A percentile compares a stretch with the other conserved stretches of the same genome.
These are phyloP conservation scores for Pachyuromys duprasi DNA, from an alignment of 2,797 vertebrate genomes.

Conservation along the genomic window DNA sequence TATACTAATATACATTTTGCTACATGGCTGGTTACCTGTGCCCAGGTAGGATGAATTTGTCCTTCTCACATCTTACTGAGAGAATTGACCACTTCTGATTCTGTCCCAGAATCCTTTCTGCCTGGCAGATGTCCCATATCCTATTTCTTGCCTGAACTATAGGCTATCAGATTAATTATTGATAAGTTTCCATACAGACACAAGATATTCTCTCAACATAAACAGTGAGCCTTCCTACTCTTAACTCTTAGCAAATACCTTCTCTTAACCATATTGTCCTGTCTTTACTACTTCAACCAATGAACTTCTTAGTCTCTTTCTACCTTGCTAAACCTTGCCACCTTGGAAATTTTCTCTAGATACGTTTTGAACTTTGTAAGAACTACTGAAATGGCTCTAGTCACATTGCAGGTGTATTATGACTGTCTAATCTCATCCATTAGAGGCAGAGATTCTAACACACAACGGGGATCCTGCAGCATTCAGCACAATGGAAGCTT, in stretches of 20 bases:
- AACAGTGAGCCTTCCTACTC: background rate
- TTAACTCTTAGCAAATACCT: background rate
- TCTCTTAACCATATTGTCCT: background rate
- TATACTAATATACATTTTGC: too few relatives aligned
- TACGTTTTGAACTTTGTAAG: background rate
- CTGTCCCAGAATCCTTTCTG: too few relatives aligned
- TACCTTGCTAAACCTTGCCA: background rate
- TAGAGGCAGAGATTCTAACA: conserved; percentile 50
- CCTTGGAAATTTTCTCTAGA: conserved; percentile 7
- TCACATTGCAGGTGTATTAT: background rate
- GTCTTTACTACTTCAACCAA: background rate
- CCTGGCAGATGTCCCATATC: too few relatives aligned
- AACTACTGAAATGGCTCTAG: background rate
- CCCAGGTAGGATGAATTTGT: too few relatives aligned
- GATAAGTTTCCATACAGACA: too few relatives aligned
- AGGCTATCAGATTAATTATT: too few relatives aligned
- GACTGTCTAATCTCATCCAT: conserved; percentile 51
- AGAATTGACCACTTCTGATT: too few relatives aligned
- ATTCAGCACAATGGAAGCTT: conserved; percentile 2
- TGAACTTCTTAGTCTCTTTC: background rate
- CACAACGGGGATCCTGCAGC: conserved; percentile 10
- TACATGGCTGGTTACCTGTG: too few relatives aligned
- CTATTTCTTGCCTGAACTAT: too few relatives aligned
- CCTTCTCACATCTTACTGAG: too few relatives aligned
- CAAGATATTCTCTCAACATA: background rate